phyloP scores from a whole-genome alignment of 2,797 vertebrate species.

The Halcyon chelicuti region DNA sequence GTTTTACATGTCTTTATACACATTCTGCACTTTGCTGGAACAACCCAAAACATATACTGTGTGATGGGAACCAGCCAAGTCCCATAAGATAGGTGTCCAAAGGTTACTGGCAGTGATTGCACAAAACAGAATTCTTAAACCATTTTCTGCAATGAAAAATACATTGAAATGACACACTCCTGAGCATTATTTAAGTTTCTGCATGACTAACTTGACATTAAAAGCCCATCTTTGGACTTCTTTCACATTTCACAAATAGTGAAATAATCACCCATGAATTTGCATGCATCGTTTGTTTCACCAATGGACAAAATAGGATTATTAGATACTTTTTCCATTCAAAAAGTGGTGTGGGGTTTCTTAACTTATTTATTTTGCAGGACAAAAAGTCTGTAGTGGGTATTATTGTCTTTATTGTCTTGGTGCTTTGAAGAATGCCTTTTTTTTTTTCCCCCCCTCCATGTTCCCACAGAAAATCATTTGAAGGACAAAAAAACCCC shows the following conservation, averaged over 20 bases:
- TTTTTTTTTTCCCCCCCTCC: background rate
- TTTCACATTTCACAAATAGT: background rate
- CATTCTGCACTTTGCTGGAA: background rate
- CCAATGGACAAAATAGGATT: background rate
- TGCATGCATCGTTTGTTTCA: background rate
- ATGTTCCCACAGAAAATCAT: constrained; percentile 13
- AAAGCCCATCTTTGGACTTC: background rate
- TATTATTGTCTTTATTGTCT: background rate
- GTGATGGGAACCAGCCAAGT: background rate
- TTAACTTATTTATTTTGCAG: constrained; percentile 23
- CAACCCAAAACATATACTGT: background rate
- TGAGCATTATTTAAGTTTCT: background rate
- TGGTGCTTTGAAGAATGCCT: constrained; percentile 5
- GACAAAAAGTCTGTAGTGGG: background rate
- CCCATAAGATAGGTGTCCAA: background rate
- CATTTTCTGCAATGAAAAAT: background rate
- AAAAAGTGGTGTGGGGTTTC: background rate
- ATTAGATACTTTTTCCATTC: background rate
- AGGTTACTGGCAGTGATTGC: background rate
- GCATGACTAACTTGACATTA: background rate
- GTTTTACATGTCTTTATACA: background rate
- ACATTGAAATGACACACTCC: background rate
- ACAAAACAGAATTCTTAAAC: background rate
- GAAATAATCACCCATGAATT: background rate
- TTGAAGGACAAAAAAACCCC: background rate